These are phyloP conservation scores for Drosophila saltans DNA, from an alignment of 1,140 invertebrate species.

Conservation along the genomic window DNA sequence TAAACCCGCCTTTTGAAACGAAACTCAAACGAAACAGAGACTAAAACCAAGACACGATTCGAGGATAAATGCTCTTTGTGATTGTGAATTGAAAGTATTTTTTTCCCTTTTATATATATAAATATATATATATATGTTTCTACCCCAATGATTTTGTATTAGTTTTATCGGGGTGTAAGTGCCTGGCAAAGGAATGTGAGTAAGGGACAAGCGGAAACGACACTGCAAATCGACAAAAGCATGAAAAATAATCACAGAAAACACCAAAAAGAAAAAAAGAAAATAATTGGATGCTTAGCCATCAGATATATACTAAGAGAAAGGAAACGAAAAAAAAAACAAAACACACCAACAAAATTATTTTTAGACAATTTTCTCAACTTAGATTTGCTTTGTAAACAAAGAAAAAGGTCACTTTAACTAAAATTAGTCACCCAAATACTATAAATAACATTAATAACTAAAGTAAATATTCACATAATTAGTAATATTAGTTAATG, in stretches of 20 bases:
- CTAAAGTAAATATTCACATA: no score
- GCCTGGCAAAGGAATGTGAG: not conserved
- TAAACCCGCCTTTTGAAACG: constrained; percentile 29
- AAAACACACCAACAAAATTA: not conserved
- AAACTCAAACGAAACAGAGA: constrained; percentile 4
- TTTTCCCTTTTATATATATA: not conserved
- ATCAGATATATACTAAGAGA: not conserved
- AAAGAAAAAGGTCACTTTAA: no score
- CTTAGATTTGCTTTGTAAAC: no score
- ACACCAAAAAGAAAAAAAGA: constrained; percentile 1
- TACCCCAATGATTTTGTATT: constrained; percentile 57
- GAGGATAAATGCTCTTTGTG: constrained; percentile 51
- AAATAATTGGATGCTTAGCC: constrained; percentile 57
- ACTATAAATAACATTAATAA: no score
- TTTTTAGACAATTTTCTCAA: no score
- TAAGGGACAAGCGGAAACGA: constrained; percentile 15
- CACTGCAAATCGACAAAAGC: constrained; percentile 20
- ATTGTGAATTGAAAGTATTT: constrained; percentile 59
- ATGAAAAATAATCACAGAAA: constrained; percentile 45
- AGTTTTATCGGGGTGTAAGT: constrained; percentile 24
- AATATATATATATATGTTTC: constrained; percentile 36
- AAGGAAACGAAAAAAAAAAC: not conserved
- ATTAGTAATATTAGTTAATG: no score
- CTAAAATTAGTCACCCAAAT: no score
- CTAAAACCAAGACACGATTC: constrained; percentile 4